Percentiles rank a stretch among this genome's conserved stretches.
These are phyloP conservation scores for Aricia agestis DNA, from an alignment of 1,140 invertebrate genomes.

Conservation along the genomic window DNA sequence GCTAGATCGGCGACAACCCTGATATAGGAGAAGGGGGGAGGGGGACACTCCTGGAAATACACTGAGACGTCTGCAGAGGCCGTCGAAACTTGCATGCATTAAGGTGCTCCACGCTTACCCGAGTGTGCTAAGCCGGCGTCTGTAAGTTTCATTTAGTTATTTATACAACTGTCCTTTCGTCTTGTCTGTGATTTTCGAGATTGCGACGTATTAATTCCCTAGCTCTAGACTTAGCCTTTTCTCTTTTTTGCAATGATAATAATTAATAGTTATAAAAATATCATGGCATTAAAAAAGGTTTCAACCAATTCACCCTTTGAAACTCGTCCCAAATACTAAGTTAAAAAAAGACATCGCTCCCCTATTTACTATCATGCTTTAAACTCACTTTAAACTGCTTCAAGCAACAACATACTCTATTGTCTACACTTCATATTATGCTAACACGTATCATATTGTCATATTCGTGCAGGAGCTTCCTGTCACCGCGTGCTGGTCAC, in stretches of 20 bases:
- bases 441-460: neutral
- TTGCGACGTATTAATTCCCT: neutral
- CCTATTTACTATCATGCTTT: too few relatives aligned
- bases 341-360: too few relatives aligned
- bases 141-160: neutral
- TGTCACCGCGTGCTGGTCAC: neutral
- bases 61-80: neutral
- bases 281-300: too few relatives aligned
- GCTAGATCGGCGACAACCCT: neutral
- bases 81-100: constrained; percentile 2
- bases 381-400: too few relatives aligned
- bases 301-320: too few relatives aligned
- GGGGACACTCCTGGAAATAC: neutral
- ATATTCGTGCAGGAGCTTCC: neutral
- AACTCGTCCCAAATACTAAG: too few relatives aligned
- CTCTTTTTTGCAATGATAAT: too few relatives aligned
- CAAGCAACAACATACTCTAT: too few relatives aligned
- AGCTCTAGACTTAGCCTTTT: neutral
- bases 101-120: neutral
- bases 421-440: neutral
- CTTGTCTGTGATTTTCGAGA: neutral
- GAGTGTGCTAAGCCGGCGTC: neutral
- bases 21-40: neutral
- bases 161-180: neutral
- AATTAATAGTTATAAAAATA: neutral